Conservation (phyloP, 2,113 vertebrate species). For the Stegostoma tigrinum region DNA sequence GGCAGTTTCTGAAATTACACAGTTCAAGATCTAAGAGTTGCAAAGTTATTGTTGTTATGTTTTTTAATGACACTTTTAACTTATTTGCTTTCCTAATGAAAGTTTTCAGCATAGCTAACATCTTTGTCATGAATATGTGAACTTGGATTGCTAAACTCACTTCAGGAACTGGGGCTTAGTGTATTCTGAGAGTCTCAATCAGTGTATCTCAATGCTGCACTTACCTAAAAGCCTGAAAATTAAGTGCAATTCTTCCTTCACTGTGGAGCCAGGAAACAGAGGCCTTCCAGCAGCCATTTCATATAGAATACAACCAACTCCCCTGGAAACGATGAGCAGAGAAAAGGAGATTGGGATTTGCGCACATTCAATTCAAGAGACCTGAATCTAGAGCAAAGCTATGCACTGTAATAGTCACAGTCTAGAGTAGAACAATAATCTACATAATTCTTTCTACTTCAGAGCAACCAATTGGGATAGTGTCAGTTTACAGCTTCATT, state of each 20-base stretch:
- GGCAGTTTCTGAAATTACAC: too few relatives aligned
- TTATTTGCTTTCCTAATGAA: neutral
- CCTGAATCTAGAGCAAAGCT: neutral
- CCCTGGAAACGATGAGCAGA: slow-evolving; percentile 56
- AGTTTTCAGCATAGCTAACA: neutral
- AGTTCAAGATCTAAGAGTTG: too few relatives aligned
- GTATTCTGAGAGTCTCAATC: slow-evolving; percentile 2
- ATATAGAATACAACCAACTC: slow-evolving; percentile 85
- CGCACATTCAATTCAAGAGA: neutral
- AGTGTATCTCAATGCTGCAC: slow-evolving; percentile 38
- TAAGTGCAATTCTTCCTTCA: slow-evolving; percentile 89
- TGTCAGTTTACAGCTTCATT: neutral
- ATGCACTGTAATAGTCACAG: too few relatives aligned
- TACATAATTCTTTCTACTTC: neutral
- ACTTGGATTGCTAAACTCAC: neutral
- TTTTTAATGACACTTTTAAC: neutral
- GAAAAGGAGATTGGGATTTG: neutral
- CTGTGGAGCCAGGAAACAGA: slow-evolving; percentile 88
- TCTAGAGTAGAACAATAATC: neutral
- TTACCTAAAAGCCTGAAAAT: slow-evolving; percentile 80
- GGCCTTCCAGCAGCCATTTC: slow-evolving; percentile 91
- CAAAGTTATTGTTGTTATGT: neutral
- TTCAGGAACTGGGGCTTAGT: neutral
- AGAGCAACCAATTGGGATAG: neutral
- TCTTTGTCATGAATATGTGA: neutral